Evolutionary conservation across 2,888 invertebrate genomes (phyloP).

Genomic region (Uropetala carovei): DNA sequence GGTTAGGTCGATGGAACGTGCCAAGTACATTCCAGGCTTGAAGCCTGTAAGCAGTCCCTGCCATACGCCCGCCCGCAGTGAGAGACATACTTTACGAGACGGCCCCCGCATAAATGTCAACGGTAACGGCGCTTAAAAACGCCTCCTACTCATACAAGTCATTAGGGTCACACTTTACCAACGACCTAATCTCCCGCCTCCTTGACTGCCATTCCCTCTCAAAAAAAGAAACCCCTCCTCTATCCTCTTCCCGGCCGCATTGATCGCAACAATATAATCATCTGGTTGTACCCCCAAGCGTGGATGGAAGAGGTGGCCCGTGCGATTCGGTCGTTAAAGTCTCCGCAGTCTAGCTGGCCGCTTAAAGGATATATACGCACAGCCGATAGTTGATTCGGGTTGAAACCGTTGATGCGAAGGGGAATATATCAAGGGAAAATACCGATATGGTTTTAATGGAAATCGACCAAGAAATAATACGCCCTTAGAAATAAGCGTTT

Average conservation of each 20-base stretch:
- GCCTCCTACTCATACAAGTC: constrained; percentile 46
- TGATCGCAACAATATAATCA: constrained; percentile 43
- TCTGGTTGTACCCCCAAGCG: not conserved
- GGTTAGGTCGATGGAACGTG: constrained; percentile 6
- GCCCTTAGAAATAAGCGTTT: too few relatives aligned
- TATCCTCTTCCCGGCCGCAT: constrained; percentile 3
- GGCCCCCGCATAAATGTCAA: constrained; percentile 55
- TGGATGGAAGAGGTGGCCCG: constrained; percentile 28
- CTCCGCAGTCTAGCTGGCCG: not conserved
- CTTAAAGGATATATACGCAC: not conserved
- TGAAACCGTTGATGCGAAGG: not conserved
- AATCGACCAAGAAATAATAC: not conserved
- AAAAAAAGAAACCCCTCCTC: not conserved
- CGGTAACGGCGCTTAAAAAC: constrained; percentile 42
- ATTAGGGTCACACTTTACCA: constrained; percentile 41
- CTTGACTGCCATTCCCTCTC: constrained; percentile 12
- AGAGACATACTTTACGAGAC: constrained; percentile 58
- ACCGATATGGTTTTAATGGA: not conserved
- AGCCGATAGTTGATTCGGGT: not conserved
- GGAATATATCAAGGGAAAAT: not conserved
- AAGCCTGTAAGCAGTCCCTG: constrained; percentile 7
- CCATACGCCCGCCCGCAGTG: constrained; percentile 43
- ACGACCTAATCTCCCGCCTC: constrained; percentile 43
- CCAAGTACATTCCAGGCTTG: constrained; percentile 35
- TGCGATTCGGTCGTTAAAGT: constrained; percentile 49